Percentiles rank a stretch among this genome's conserved stretches.
Evolutionary conservation across 2,888 invertebrate species (phyloP).

Genomic region (Synergus itoensis): DNA sequence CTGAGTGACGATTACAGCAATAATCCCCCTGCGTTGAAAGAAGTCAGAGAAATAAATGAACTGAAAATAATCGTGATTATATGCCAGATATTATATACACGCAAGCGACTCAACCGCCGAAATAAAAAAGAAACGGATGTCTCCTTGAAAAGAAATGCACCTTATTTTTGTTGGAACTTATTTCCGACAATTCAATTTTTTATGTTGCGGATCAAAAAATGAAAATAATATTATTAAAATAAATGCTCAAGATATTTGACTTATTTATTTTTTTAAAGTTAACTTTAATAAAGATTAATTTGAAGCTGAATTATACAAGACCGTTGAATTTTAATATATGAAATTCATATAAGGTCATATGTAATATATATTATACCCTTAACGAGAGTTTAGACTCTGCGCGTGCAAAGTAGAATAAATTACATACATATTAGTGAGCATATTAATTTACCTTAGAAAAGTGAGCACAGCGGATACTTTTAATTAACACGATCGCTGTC

Average conservation of each 20-base stretch:
- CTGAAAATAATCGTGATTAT: slow-evolving; percentile 38
- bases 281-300: neutral
- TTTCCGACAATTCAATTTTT: neutral
- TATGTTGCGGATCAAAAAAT: neutral
- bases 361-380: neutral
- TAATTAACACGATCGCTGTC: slow-evolving; percentile 39
- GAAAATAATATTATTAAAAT: neutral
- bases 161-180: neutral
- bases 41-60: slow-evolving; percentile 31
- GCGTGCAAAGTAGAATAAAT: slow-evolving; percentile 38
- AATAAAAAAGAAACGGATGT: neutral
- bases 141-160: neutral
- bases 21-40: slow-evolving; percentile 35
- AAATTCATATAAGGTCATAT: neutral
- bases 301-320: neutral
- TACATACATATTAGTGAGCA: slow-evolving; percentile 26
- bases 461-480: slow-evolving; percentile 9
- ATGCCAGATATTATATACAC: slow-evolving; percentile 23
- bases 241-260: neutral
- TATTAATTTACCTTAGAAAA: slow-evolving; percentile 24
- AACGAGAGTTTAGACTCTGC: slow-evolving; percentile 29
- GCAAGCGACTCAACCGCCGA: slow-evolving; percentile 6
- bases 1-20: slow-evolving; percentile 42
- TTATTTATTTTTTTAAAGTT: neutral
- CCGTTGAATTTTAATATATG: neutral